A percentile compares a stretch with the other conserved stretches of the same genome.
Evolutionary conservation across 2,113 vertebrate species (phyloP).

Genomic region (Eonycteris spelaea): DNA sequence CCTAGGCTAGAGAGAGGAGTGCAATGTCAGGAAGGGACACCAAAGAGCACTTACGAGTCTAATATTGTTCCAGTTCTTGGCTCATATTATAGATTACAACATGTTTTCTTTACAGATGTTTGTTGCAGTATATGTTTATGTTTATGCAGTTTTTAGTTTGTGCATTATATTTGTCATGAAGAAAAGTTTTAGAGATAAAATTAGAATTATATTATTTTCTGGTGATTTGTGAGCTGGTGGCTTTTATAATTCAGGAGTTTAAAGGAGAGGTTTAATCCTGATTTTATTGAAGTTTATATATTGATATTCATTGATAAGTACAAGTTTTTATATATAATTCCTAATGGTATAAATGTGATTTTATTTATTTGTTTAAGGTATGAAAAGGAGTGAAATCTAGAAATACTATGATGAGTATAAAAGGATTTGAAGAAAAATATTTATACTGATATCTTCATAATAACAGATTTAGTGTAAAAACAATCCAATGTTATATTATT

Average conservation of each 20-base stretch:
- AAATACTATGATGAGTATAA: neutral
- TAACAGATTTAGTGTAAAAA: neutral
- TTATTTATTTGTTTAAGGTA: neutral
- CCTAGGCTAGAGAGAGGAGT: neutral
- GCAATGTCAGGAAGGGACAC: neutral
- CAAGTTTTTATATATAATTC: neutral
- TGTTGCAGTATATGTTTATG: neutral
- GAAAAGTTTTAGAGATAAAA: neutral
- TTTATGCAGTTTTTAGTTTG: neutral
- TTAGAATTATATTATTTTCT: neutral
- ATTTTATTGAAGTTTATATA: neutral
- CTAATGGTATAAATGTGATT: neutral
- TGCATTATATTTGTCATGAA: neutral
- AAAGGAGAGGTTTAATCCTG: neutral
- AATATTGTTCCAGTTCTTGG: neutral
- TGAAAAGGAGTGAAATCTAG: neutral
- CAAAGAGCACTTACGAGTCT: neutral
- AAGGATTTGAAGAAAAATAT: neutral
- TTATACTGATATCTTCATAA: neutral
- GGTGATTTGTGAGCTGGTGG: neutral
- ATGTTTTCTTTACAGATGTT: neutral
- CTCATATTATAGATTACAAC: neutral
- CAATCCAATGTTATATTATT: neutral
- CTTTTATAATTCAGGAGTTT: neutral
- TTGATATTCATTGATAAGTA: neutral